Percentiles rank a stretch among this genome's conserved stretches.
Conservation (phyloP, 1,140 invertebrate species). For the Acromyrmex charruanus region DNA sequence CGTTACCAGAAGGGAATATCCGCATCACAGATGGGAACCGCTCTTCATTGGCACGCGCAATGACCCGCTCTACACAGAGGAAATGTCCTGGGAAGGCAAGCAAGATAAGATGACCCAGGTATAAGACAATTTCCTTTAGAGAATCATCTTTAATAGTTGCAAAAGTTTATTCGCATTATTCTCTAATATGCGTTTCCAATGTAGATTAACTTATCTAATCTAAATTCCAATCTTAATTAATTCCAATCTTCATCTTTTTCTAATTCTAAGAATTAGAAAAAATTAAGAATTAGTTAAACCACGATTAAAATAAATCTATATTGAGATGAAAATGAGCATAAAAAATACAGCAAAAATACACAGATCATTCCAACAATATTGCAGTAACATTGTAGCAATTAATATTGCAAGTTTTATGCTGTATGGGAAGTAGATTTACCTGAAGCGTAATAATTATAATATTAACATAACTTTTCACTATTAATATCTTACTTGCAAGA, state of each 20-base stretch:
- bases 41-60: conserved; percentile 93
- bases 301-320: no score
- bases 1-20: conserved; percentile 90
- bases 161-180: neutral
- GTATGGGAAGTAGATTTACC: neutral
- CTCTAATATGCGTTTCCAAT: neutral
- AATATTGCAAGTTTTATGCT: no score
- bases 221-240: no score
- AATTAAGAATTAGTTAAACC: no score
- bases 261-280: no score
- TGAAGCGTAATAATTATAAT: neutral
- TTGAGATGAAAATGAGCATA: no score
- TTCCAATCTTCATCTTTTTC: no score
- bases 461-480: neutral
- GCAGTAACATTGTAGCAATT: no score
- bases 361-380: no score
- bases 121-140: conserved; percentile 42
- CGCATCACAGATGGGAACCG: conserved; percentile 93
- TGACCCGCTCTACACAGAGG: conserved; percentile 93
- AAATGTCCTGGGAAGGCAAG: conserved; percentile 93
- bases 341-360: no score
- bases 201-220: no score
- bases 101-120: conserved; percentile 96
- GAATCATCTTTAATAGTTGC: neutral
- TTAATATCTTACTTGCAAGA: neutral